Conservation (phyloP, 2,888 invertebrate species). For the Trilocha varians region DNA sequence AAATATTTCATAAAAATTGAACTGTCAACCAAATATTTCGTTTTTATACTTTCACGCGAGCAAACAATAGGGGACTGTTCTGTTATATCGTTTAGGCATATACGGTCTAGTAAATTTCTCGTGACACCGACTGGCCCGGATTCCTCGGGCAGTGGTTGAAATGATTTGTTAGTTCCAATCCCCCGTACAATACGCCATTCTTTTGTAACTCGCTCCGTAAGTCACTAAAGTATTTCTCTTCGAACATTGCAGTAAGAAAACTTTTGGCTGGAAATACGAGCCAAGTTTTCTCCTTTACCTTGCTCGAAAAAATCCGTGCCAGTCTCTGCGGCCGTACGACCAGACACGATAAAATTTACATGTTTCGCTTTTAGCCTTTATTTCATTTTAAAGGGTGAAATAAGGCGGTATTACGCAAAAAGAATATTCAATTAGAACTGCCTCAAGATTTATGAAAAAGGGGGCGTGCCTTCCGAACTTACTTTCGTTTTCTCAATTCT, state of each 20-base stretch:
- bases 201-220: slow-evolving; percentile 59
- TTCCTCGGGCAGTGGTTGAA: slow-evolving; percentile 29
- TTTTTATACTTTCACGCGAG: slow-evolving; percentile 6
- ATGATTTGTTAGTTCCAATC: slow-evolving; percentile 47
- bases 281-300: slow-evolving; percentile 61
- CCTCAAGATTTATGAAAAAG: slow-evolving; percentile 50
- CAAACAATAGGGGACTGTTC: slow-evolving; percentile 8
- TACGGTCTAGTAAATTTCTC: slow-evolving; percentile 20
- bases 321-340: slow-evolving; percentile 42
- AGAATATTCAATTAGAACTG: slow-evolving; percentile 69
- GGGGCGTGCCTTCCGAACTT: slow-evolving; percentile 33
- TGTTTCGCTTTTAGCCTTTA: slow-evolving; percentile 64
- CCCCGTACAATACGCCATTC: slow-evolving; percentile 45
- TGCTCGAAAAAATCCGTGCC: slow-evolving; percentile 50
- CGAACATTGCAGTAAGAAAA: slow-evolving; percentile 55
- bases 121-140: slow-evolving; percentile 29
- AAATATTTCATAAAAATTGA: not conserved
- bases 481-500: slow-evolving; percentile 22
- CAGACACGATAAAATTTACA: slow-evolving; percentile 70
- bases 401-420: slow-evolving; percentile 63
- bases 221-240: slow-evolving; percentile 60
- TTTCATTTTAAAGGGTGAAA: slow-evolving; percentile 71
- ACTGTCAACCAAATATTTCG: slow-evolving; percentile 3
- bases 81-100: slow-evolving; percentile 6
- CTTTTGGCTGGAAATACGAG: slow-evolving; percentile 65